Base-by-base conservation (phyloP, 2,888 invertebrate species). In the Agapostemon virescens region DNA sequence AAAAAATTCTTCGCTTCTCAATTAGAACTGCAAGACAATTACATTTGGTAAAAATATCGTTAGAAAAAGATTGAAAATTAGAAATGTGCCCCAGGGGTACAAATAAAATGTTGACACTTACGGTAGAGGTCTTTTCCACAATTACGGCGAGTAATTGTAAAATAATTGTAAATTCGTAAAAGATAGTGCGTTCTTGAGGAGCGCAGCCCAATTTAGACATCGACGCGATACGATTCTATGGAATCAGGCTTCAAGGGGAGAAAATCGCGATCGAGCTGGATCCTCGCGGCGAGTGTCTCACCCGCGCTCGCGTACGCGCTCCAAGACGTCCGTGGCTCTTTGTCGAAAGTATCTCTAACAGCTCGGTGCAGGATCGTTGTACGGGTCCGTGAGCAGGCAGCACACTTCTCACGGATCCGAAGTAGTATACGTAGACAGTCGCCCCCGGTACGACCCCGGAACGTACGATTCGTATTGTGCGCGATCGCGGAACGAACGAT, bases 401-500 rank as follows among this genome's bases (percentile, higher is more conserved):
- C 82, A 75, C 87, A 86, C 89, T 90, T 90, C 90, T 89, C 89
- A 90, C 90, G 90, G 88, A 88, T 89, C 86, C 84, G 82, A 86
- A 84, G 88, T 88, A 79, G 87, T 88, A 88, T 86, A 82, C 85
- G 87, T 85, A 85, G 87, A 87, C 80, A 79, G 85, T 85, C 87
- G 87, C 85, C 86, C 86, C 83, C 79, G 85, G 89, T 86, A 88
- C 88, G 88, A 88, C 88, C 90, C 88, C 88, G 89, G 86, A 88
- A 90, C 87, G 88, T 89, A 87, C 87, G 88, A 90, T 88, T 88
- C 84, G 87, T 85, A 88, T 87, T 87, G 87, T 87, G 83, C 87
- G 86, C 84, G 88, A 89, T 89, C 89, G 88, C 88, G 88, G 90
- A 90, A 90, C 90, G 89, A 90, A 91, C 88, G 90, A 91, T 91